A percentile compares a stretch with the other conserved stretches of the same genome.
phyloP scores from a whole-genome alignment of 2,888 invertebrate genomes.

The Catocala nupta region DNA sequence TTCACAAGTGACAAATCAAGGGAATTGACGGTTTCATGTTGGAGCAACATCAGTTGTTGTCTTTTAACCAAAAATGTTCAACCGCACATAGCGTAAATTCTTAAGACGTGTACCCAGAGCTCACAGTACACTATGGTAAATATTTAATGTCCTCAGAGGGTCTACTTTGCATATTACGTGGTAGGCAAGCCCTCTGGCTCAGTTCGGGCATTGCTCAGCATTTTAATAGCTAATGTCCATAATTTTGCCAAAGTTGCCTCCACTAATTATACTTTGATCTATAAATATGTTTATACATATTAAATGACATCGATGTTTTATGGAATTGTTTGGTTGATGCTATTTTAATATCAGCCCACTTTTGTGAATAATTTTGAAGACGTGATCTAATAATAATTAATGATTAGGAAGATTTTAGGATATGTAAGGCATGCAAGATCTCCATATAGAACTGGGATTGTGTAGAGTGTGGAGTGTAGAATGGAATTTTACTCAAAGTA shows the following conservation, averaged over 20 bases:
- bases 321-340: not conserved
- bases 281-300: conserved; percentile 11
- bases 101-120: conserved; percentile 44
- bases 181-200: conserved; percentile 42
- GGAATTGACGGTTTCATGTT: conserved; percentile 15
- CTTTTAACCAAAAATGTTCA: conserved; percentile 28
- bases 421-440: no score
- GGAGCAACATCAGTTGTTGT: conserved; percentile 1
- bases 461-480: no score
- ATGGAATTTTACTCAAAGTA: no score
- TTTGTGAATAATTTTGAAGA: no score
- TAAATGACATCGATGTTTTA: not conserved
- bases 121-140: conserved; percentile 50
- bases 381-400: no score
- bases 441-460: no score
- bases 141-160: conserved; percentile 59
- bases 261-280: conserved; percentile 46
- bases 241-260: conserved; percentile 40
- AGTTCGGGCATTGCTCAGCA: conserved; percentile 43
- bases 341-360: not conserved
- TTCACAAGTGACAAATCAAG: conserved; percentile 21
- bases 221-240: conserved; percentile 53
- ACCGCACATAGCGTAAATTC: conserved; percentile 47
- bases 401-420: no score
- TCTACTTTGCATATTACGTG: conserved; percentile 60